phyloP scores from a whole-genome alignment of 2,797 vertebrate species.

The Molothrus ater region DNA sequence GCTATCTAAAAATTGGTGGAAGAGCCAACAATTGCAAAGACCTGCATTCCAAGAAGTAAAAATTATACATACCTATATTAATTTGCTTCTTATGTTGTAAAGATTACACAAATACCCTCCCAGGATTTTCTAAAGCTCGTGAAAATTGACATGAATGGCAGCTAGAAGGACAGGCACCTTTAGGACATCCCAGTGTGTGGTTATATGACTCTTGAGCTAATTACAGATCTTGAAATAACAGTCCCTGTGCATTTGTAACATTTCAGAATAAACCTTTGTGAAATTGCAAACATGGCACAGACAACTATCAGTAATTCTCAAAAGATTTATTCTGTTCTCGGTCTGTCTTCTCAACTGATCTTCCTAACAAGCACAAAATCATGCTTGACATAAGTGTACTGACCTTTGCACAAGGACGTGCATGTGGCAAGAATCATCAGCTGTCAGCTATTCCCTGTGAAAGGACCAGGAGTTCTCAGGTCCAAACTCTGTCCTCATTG shows the following conservation, averaged over 20 bases:
- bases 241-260: neutral
- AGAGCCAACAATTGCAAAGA: neutral
- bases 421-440: neutral
- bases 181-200: neutral
- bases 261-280: neutral
- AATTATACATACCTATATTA: rapidly evolving
- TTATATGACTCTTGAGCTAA: neutral
- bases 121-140: neutral
- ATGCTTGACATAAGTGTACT: neutral
- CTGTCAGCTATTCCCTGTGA: neutral
- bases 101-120: neutral
- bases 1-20: neutral
- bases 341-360: neutral
- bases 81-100: neutral
- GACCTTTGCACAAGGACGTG: neutral
- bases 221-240: neutral
- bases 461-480: neutral
- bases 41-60: neutral
- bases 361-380: neutral
- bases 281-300: neutral
- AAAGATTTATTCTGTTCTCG: neutral
- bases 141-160: neutral
- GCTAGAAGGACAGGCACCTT: neutral
- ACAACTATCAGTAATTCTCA: neutral
- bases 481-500: neutral